A percentile compares a stretch with the other conserved stretches of the same genome.
These are phyloP conservation scores for Plebejus melissa DNA, from an alignment of 2,888 invertebrate species.

Conservation along the genomic window DNA sequence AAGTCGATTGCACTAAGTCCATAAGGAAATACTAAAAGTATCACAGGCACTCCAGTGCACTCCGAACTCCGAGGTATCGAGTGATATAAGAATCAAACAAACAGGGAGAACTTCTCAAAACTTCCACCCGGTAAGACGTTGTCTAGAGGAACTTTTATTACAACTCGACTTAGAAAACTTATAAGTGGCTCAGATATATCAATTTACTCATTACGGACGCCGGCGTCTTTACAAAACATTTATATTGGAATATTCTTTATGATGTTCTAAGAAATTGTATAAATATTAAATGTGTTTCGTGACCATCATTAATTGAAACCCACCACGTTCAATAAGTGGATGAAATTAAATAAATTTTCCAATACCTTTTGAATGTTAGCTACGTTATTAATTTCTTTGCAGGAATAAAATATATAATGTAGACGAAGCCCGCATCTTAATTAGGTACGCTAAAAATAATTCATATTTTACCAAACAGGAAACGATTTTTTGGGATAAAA, in stretches of 20 bases:
- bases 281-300: not conserved
- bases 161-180: slow-evolving; percentile 55
- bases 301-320: not conserved
- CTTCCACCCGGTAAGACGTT: slow-evolving; percentile 45
- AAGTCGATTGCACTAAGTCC: slow-evolving; percentile 51
- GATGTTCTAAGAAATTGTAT: not conserved
- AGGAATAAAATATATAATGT: not conserved
- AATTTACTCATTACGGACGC: slow-evolving; percentile 43
- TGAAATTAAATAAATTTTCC: not conserved
- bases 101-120: slow-evolving; percentile 57
- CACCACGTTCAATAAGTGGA: not conserved
- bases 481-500: too few species aligned
- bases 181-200: slow-evolving; percentile 54
- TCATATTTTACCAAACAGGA: too few species aligned
- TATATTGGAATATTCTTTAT: slow-evolving; percentile 17
- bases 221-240: slow-evolving; percentile 22
- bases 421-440: not conserved
- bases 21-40: slow-evolving; percentile 68
- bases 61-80: slow-evolving; percentile 49
- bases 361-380: not conserved
- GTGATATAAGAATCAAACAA: slow-evolving; percentile 63
- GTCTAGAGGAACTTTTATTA: slow-evolving; percentile 60
- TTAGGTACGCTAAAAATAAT: not conserved
- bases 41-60: slow-evolving; percentile 51
- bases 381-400: not conserved